Base-by-base conservation (phyloP, 1,140 invertebrate genomes). In the Tetraneura akinire region DNA sequence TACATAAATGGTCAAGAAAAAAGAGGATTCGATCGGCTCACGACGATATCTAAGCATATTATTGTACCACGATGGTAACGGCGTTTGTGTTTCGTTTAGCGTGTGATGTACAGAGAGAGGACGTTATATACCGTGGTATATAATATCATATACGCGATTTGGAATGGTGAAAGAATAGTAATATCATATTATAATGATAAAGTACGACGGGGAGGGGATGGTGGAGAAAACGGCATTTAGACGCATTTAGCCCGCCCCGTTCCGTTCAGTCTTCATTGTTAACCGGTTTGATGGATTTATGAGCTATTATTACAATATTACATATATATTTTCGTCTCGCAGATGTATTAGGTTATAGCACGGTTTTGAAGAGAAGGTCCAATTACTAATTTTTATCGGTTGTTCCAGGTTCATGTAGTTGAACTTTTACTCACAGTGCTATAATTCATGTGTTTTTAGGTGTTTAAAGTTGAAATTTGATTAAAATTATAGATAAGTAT, bases 241-340 rank as follows among this genome's bases (percentile, higher is more conserved):
- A 3, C 32, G 32, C 60, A 26, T 60, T 26, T 18, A 2, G 14
- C 29, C 18, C 26, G 16, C 29, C 23, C 6, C 26, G 29, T 62
- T 62, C 60, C 18, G 32, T 37, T 66, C 32, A 21, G 9, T 37
- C 32, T 37, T 37, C n/a, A 42, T 14, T 21, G 62, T 66, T 23
- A 21, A 16, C 62, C 62, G 32, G 11, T 18, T 42, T 21, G 62
- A 66, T 21, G n/a, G 62, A 66, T 66, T 66, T 66, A 66, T 32
- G 62, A 42, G 32, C 62, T 64, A 37, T 37, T 37, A 37, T 37
- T 37, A 37, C 32, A 37, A 37, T 37, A 37, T 37, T 37, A 47
- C 45, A 14, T 47, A 14, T 47, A 14, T 47, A 47, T 47, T 47
- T 47, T 14, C 10, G 45, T 47, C 45, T 47, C 10, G 45, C 3